A percentile compares a stretch with the other conserved stretches of the same genome.
phyloP scores from a whole-genome alignment of 2,113 vertebrate species.

The Mormoops blainvillei region DNA sequence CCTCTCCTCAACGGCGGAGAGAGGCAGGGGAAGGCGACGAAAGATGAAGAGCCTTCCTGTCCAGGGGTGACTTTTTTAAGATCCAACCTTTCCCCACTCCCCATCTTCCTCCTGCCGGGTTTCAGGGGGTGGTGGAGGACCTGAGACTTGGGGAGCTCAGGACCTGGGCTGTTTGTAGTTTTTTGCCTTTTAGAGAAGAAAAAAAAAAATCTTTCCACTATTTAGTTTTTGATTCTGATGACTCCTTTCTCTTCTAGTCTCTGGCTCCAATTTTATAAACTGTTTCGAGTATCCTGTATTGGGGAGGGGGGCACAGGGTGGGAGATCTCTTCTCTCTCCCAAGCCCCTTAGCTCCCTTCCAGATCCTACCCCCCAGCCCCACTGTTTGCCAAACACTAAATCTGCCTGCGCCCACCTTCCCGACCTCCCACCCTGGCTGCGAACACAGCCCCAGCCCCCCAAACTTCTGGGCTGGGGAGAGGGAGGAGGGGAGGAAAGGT shows the following conservation, averaged over 20 bases:
- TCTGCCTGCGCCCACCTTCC: not conserved
- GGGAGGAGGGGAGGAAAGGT: not conserved
- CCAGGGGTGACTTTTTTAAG: slow-evolving; percentile 58
- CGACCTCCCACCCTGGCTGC: not conserved
- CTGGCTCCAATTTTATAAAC: slow-evolving; percentile 62
- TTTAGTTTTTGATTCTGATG: slow-evolving; percentile 68
- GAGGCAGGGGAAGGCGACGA: not conserved
- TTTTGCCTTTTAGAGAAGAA: slow-evolving; percentile 73
- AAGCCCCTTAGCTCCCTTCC: not conserved
- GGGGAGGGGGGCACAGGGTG: rapidly evolving
- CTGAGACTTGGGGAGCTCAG: slow-evolving; percentile 54
- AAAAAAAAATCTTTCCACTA: slow-evolving; percentile 64
- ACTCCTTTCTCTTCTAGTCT: slow-evolving; percentile 37
- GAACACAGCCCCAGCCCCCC: not conserved
- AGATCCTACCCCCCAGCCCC: not conserved
- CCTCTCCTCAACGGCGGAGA: not conserved
- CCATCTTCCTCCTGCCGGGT: not conserved
- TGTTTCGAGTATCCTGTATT: not conserved
- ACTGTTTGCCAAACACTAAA: slow-evolving; percentile 60
- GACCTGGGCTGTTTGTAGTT: slow-evolving; percentile 67
- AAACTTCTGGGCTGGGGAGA: slow-evolving; percentile 13
- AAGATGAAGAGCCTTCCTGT: not conserved
- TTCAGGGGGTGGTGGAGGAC: slow-evolving; percentile 21
- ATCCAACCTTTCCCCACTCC: not conserved
- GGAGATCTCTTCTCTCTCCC: not conserved